phyloP scores from a whole-genome alignment of 2,888 invertebrate species.

The Kryphioiulus occultus region DNA sequence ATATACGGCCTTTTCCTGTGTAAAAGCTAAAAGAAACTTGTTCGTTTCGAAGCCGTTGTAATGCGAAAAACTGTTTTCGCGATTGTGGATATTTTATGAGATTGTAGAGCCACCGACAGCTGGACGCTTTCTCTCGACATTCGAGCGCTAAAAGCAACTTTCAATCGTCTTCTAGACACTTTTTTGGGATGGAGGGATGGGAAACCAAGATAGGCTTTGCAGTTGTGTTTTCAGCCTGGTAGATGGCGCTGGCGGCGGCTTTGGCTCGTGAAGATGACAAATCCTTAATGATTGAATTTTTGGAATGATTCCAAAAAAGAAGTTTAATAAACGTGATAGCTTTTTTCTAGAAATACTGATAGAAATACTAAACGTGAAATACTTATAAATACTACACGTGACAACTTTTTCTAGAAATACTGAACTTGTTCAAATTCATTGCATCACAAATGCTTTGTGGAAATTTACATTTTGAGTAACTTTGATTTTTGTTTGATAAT shows the following conservation, averaged over 20 bases:
- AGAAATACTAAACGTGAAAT: too few species aligned
- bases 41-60: conserved; percentile 26
- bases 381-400: too few species aligned
- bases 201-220: background rate
- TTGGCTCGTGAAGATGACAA: background rate
- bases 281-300: too few species aligned
- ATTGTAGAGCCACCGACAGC: conserved; percentile 31
- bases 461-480: too few species aligned
- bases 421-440: too few species aligned
- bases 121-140: conserved; percentile 29
- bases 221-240: background rate
- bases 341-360: too few species aligned
- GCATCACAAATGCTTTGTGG: too few species aligned
- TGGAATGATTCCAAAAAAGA: too few species aligned
- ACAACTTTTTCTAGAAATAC: too few species aligned
- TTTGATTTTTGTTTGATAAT: too few species aligned
- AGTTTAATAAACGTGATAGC: too few species aligned
- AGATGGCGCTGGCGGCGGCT: background rate
- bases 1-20: background rate
- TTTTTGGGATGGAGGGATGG: background rate
- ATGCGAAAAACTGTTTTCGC: conserved; percentile 30
- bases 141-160: background rate
- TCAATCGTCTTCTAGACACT: background rate
- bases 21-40: conserved; percentile 28
- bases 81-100: conserved; percentile 20